phyloP scores from a whole-genome alignment of 2,797 vertebrate genomes.

The Antrozous pallidus region DNA sequence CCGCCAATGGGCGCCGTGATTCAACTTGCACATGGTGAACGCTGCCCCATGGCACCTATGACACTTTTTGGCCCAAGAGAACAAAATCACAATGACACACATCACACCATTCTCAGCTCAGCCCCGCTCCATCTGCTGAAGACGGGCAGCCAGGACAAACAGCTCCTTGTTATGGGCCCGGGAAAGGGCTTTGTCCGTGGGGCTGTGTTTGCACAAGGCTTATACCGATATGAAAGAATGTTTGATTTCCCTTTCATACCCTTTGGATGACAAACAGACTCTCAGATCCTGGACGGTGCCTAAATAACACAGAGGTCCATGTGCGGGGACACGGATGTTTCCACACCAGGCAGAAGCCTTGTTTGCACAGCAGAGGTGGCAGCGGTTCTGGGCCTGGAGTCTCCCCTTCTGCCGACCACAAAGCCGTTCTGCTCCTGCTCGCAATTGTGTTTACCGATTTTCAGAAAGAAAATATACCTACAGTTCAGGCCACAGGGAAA shows the following conservation, averaged over 20 bases:
- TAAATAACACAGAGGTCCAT: constrained; percentile 29
- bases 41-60: background rate
- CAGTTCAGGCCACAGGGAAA: background rate
- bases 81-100: background rate
- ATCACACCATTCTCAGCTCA: background rate
- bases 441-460: constrained; percentile 57
- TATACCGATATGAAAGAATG: constrained; percentile 65
- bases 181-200: constrained; percentile 71
- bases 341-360: background rate
- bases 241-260: constrained; percentile 65
- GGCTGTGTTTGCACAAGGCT: constrained; percentile 74
- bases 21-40: background rate
- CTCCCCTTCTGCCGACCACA: constrained; percentile 41
- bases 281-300: background rate
- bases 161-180: constrained; percentile 57
- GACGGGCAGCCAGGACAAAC: constrained; percentile 20
- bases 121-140: background rate
- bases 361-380: background rate
- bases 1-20: background rate
- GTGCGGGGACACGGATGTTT: constrained; percentile 56
- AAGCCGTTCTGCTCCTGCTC: constrained; percentile 22
- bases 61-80: background rate
- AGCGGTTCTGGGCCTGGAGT: background rate
- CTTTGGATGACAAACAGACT: constrained; percentile 72
- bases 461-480: constrained; percentile 61